Base-by-base conservation (phyloP, 2,113 vertebrate species). In the Neofelis nebulosa region DNA sequence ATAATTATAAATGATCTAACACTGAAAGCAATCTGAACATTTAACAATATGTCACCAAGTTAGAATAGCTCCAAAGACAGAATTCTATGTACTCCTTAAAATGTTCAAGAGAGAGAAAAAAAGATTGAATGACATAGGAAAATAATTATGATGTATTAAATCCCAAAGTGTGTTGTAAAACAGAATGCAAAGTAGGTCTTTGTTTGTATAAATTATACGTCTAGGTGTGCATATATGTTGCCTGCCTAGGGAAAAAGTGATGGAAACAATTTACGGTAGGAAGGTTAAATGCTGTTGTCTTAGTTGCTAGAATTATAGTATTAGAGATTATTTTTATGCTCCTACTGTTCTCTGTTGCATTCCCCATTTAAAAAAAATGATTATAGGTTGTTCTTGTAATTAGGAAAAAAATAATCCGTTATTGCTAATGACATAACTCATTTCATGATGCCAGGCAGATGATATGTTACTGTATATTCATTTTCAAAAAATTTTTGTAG, bases 401-500 rank as follows among this genome's bases (percentile, higher is more conserved):
- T 92, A 66, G 52, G 15, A 55, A 74, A 92, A 68, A 92, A 76
- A 68, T 69, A 27, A 82, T 80, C 18, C 61, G 29, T 83, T 83
- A 48, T 82, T 41, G 19, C 83, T 80, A 45, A 79, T 65, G 76
- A 41, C 12, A 29, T 74, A 84, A 31, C 18, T 93, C 90, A 95
- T 84, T 71, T 87, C 83, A 65, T 27, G 48, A 88, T 71, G 15
- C 41, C 57, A 48, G 61, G 61, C 68, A 74, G 63, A 78, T 27
- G 21, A 61, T 55, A 48, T 65, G 41, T 89, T 68, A 74, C 55
- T 25, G 4, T 69, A 19, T 48, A 81, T 94, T 98, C 78, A 73
- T 73, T 94, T 97, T 97, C 29, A 57, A 41, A 95, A 83, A 83
- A 85, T 19, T 57, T 65, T 97, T 69, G 89, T 73, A 81, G 83